These are phyloP conservation scores for Leptodactylus fallax DNA, from an alignment of 2,797 vertebrate genomes.

Conservation along the genomic window DNA sequence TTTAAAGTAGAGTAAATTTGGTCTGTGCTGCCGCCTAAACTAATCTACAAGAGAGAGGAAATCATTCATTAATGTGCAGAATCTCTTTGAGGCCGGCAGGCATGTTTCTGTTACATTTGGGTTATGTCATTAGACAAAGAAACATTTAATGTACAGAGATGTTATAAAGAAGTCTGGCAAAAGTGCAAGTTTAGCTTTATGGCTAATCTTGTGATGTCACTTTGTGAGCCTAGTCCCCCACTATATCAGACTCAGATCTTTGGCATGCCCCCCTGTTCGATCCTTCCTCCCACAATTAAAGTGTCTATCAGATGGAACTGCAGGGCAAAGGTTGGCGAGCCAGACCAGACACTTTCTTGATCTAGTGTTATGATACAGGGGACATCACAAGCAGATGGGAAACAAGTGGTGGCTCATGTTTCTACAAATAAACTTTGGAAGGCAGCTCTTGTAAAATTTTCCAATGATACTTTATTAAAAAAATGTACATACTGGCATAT, in stretches of 20 bases:
- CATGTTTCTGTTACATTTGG: slow-evolving; percentile 20
- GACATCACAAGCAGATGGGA: background rate
- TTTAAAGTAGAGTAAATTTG: slow-evolving; percentile 16
- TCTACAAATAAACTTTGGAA: background rate
- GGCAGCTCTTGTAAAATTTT: background rate
- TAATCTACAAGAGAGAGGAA: slow-evolving; percentile 19
- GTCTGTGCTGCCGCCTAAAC: background rate
- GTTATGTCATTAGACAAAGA: slow-evolving; percentile 36
- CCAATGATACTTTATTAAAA: background rate
- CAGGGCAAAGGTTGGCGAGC: background rate
- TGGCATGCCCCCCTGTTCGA: background rate
- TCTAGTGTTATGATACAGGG: background rate
- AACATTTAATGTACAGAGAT: slow-evolving; percentile 23
- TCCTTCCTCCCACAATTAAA: background rate
- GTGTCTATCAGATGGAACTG: background rate
- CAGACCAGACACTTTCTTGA: background rate
- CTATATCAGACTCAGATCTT: background rate
- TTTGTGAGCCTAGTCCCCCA: background rate
- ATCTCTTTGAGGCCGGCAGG: slow-evolving; percentile 26
- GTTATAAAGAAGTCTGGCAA: slow-evolving; percentile 21
- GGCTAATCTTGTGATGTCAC: background rate
- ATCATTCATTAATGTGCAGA: slow-evolving; percentile 39
- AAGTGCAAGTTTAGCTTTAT: slow-evolving; percentile 19
- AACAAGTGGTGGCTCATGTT: background rate
- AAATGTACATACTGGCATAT: background rate